Conservation (phyloP, 2,113 vertebrate genomes). For the Heliornis fulica region DNA sequence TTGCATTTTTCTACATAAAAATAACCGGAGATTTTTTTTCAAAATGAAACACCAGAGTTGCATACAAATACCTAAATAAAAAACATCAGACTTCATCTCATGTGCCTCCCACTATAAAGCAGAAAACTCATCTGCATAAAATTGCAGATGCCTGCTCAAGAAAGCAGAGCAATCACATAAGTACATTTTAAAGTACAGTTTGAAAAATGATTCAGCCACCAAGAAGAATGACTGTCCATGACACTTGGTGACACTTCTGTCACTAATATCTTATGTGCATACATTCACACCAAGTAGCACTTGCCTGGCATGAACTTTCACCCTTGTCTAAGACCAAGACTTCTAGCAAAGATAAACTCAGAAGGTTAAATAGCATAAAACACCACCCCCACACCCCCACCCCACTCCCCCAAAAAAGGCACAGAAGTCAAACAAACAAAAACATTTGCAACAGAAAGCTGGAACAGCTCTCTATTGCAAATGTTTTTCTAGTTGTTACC, state of each 20-base stretch:
- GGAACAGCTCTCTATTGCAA: too few relatives aligned
- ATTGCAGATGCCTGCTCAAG: slow-evolving; percentile 28
- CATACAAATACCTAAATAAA: slow-evolving; percentile 35
- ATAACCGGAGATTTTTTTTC: not conserved
- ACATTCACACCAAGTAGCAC: not conserved
- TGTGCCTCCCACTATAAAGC: not conserved
- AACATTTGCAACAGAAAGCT: not conserved
- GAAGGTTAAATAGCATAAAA: not conserved
- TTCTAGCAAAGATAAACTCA: not conserved
- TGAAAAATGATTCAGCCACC: not conserved
- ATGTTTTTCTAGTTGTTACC: not conserved
- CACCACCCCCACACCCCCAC: too few relatives aligned
- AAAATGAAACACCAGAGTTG: not conserved
- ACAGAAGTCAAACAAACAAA: not conserved
- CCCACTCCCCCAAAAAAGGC: not conserved
- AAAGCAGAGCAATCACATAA: not conserved
- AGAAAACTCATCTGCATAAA: slow-evolving; percentile 31
- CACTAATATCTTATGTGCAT: not conserved
- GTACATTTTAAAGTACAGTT: not conserved
- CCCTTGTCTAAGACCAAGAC: not conserved
- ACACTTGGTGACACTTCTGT: not conserved
- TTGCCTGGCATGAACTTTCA: not conserved
- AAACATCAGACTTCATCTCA: not conserved
- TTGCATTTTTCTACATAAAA: slow-evolving; percentile 11
- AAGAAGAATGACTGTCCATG: not conserved